These are phyloP conservation scores for Psix sp. DNA, from an alignment of 1,140 invertebrate species.

Conservation along the genomic window DNA sequence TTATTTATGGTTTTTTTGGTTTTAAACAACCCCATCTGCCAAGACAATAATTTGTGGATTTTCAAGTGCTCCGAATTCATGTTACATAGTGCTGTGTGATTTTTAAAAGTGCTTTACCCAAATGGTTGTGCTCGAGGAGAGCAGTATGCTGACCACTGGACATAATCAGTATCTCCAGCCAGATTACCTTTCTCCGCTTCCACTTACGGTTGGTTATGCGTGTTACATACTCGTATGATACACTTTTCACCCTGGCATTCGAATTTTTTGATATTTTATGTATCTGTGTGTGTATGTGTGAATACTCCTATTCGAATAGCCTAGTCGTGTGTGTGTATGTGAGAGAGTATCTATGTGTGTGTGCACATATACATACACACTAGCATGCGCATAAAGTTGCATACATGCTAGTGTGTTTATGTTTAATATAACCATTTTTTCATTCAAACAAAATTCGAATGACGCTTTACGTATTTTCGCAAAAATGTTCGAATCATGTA, in stretches of 20 bases:
- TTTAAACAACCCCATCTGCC: not conserved
- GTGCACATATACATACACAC: too few species aligned
- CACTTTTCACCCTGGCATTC: not conserved
- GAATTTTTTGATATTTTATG: not conserved
- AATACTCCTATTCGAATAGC: too few species aligned
- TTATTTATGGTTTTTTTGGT: constrained; percentile 18
- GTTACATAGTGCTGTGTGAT: constrained; percentile 62
- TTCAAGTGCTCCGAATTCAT: constrained; percentile 2
- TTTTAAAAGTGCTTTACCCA: constrained; percentile 70
- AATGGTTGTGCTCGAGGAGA: constrained; percentile 95
- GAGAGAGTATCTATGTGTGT: not conserved
- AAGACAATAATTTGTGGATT: not conserved
- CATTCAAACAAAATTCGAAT: too few species aligned
- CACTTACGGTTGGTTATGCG: constrained; percentile 88
- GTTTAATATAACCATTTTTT: too few species aligned
- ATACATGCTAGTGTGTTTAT: not conserved
- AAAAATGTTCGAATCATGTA: too few species aligned
- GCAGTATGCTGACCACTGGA: constrained; percentile 91
- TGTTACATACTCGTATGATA: not conserved
- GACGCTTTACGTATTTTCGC: too few species aligned
- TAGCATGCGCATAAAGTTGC: too few species aligned
- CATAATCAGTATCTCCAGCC: constrained; percentile 95
- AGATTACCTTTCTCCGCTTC: constrained; percentile 93
- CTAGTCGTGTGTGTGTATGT: not conserved
- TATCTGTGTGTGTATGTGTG: not conserved